Base-by-base conservation (phyloP, 2,888 invertebrate genomes). In the Drosophila diplacantha region DNA sequence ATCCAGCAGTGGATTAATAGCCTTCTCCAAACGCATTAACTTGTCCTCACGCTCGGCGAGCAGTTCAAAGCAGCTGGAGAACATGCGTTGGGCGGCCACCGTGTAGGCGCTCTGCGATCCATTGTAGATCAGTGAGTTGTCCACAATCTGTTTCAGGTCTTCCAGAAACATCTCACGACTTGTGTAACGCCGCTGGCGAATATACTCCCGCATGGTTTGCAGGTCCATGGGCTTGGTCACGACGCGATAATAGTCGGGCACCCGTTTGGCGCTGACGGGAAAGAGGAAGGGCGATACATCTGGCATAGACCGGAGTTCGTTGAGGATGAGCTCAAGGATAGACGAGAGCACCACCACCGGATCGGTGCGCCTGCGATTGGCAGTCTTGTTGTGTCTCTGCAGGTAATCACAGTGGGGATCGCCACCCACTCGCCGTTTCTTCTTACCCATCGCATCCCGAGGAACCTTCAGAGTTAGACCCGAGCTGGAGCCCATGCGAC, bases 1-100 rank as follows among this genome's bases (percentile, higher is more conserved):
- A 87, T 99, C 98, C 35, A 99, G 90, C 50, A 99, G 90, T 0
- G 99, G 99, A 90, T 99, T 99, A 75, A 99, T 99, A 24, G 96
- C 96, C 88, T 99, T 98, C 88, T 99, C 99, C 37, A 99, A 88
- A 73, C 96, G 92, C 94, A 98, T 98, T 53, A 99, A 89, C 85
- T 95, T 93, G 71, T 98, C 96, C 86, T 99, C 99, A 72, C 96
- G 96, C 85, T 98, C 97, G 0, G 93, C 93, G 37, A 98, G 90
- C 72, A 96, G 91, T 72, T 95, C 94, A 0, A 96, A 94, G 85
- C 97, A 97, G 54, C 94, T 92, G 75, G 94, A 94, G 67, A 97
- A 86, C 96, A 99, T 96, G 63, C 94, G 91, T 79, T 95, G 94
- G 0, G 98, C 96, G 0, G 96, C 95, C 12, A 94, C 90, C 0